Evolutionary conservation across 2,797 vertebrate genomes (phyloP).

Genomic region (Trichosurus vulpecula): DNA sequence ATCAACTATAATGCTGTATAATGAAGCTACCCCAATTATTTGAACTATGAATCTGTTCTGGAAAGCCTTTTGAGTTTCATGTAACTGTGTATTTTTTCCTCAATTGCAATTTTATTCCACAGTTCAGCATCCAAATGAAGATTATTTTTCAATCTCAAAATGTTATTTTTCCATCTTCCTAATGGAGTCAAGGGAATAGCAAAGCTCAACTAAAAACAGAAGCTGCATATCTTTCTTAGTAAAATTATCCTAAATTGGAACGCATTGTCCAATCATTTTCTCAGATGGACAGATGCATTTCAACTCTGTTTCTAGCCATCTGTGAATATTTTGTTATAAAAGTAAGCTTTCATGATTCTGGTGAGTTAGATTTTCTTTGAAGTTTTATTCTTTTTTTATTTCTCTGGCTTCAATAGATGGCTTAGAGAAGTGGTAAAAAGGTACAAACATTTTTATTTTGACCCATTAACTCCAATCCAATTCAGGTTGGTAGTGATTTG

Average conservation of each 20-base stretch:
- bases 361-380: neutral
- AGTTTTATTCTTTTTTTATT: neutral
- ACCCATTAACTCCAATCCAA: neutral
- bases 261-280: slow-evolving; percentile 78
- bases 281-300: slow-evolving; percentile 82
- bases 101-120: slow-evolving; percentile 62
- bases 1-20: slow-evolving; percentile 48
- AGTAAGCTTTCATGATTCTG: neutral
- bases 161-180: slow-evolving; percentile 57
- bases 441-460: slow-evolving; percentile 63
- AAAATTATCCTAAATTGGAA: slow-evolving; percentile 65
- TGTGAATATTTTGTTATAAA: slow-evolving; percentile 67
- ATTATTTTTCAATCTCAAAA: slow-evolving; percentile 51
- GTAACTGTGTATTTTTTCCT: slow-evolving; percentile 58
- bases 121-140: slow-evolving; percentile 44
- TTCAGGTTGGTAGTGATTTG: slow-evolving; percentile 1
- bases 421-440: slow-evolving; percentile 31
- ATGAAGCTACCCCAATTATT: slow-evolving; percentile 62
- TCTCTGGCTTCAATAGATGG: slow-evolving; percentile 35
- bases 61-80: slow-evolving; percentile 64
- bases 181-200: slow-evolving; percentile 15
- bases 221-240: slow-evolving; percentile 53
- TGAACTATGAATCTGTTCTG: slow-evolving; percentile 66
- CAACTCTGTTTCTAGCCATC: slow-evolving; percentile 79
- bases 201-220: slow-evolving; percentile 51